phyloP scores from a whole-genome alignment of 2,113 vertebrate species.

The Myotis brandtii region DNA sequence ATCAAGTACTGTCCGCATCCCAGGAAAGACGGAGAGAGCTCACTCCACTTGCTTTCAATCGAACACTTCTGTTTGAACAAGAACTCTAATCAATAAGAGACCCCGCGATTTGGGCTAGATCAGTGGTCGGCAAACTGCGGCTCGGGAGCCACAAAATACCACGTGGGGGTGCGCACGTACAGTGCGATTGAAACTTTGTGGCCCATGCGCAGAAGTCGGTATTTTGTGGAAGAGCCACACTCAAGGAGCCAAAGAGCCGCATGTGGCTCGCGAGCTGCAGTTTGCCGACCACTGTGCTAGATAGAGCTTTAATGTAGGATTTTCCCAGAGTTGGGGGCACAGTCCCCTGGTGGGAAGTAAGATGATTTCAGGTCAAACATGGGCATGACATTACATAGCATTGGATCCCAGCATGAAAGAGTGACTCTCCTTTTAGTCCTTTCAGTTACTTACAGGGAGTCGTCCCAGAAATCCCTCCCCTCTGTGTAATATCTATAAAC shows the following conservation, averaged over 20 bases:
- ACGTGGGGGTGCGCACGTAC: no score
- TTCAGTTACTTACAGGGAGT: background rate
- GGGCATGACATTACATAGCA: background rate
- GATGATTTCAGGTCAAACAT: background rate
- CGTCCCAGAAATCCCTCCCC: background rate
- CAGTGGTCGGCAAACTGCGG: no score
- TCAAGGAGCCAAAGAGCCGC: no score
- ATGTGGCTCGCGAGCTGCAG: no score
- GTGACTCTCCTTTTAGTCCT: background rate
- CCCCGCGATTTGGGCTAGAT: background rate
- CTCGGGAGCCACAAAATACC: no score
- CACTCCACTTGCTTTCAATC: background rate
- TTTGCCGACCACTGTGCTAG: background rate
- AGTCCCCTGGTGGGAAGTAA: background rate
- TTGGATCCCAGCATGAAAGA: background rate
- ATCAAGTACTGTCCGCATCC: background rate
- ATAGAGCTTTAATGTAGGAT: background rate
- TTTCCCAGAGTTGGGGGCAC: background rate
- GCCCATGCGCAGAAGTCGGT: no score
- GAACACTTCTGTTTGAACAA: background rate
- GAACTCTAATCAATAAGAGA: background rate
- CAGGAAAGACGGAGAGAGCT: background rate
- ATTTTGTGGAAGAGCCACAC: no score
- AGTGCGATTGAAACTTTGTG: no score
- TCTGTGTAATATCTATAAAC: background rate